Conservation (phyloP, 2,113 vertebrate species). For the Pteropus alecto region DNA sequence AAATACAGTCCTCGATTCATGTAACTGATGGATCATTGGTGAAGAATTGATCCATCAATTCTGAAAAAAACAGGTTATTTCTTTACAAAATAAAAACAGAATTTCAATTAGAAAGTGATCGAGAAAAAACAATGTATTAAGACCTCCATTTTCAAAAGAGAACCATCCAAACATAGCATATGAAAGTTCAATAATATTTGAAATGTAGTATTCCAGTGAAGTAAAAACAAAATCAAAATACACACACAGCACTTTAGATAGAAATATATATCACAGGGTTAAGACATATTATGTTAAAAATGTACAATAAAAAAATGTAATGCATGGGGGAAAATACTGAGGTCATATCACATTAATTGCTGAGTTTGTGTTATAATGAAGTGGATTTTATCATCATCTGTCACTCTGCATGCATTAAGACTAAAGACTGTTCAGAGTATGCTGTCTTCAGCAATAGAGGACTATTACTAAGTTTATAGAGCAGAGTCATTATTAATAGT, state of each 20-base stretch:
- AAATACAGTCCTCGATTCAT: background rate
- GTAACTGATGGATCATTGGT: background rate
- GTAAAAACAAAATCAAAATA: background rate
- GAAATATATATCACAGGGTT: background rate
- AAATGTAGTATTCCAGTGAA: background rate
- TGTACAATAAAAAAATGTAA: background rate
- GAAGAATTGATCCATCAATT: background rate
- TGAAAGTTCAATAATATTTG: background rate
- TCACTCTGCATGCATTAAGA: background rate
- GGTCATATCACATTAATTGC: background rate
- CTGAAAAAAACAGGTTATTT: background rate
- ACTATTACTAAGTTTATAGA: background rate
- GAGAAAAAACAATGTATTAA: background rate
- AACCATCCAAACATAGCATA: background rate
- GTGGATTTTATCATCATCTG: background rate
- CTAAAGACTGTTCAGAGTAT: background rate
- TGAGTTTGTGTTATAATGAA: background rate
- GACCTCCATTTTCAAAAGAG: background rate
- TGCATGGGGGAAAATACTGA: background rate
- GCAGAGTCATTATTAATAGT: background rate
- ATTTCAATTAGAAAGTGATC: background rate
- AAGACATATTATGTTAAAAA: background rate
- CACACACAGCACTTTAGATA: background rate
- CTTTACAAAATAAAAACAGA: conserved; percentile 4
- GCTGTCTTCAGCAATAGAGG: background rate